These are phyloP conservation scores for Syritta pipiens DNA, from an alignment of 2,888 invertebrate species.

Conservation along the genomic window DNA sequence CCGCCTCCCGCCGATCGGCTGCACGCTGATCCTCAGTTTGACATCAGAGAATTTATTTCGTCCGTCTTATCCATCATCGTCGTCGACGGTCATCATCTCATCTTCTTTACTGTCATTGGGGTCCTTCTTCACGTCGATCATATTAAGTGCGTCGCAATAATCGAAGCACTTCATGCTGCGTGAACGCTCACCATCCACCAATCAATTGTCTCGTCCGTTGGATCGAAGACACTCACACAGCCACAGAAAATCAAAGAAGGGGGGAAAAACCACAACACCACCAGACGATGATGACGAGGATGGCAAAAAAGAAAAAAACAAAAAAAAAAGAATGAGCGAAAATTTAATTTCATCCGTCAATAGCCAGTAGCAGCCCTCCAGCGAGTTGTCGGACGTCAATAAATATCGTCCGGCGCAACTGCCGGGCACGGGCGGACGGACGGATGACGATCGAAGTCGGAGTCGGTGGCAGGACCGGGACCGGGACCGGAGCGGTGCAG, in stretches of 20 bases:
- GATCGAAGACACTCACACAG: background rate
- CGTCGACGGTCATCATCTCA: conserved; percentile 13
- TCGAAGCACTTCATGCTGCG: conserved; percentile 68
- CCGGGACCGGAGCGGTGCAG: too few relatives aligned
- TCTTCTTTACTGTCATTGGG: conserved; percentile 63
- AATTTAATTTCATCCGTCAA: conserved; percentile 70
- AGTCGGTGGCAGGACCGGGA: conserved; percentile 1
- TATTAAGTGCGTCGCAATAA: conserved; percentile 66
- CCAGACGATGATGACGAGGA: too few relatives aligned
- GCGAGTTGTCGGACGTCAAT: conserved; percentile 60
- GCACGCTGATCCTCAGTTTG: conserved; percentile 58
- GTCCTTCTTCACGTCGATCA: conserved; percentile 62
- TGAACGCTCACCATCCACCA: conserved; percentile 61
- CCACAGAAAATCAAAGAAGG: background rate
- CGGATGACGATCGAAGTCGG: too few relatives aligned
- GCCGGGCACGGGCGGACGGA: background rate
- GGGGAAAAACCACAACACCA: too few relatives aligned
- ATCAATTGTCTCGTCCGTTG: conserved; percentile 38
- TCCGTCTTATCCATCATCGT: conserved; percentile 8
- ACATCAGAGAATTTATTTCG: conserved; percentile 59
- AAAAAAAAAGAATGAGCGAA: conserved; percentile 42
- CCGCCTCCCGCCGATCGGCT: conserved; percentile 9
- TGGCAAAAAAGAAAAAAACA: too few relatives aligned
- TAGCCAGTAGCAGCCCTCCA: conserved; percentile 67
- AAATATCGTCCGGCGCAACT: conserved; percentile 43